Base-by-base conservation (phyloP, 2,797 vertebrate genomes). In the Semotilus atromaculatus region DNA sequence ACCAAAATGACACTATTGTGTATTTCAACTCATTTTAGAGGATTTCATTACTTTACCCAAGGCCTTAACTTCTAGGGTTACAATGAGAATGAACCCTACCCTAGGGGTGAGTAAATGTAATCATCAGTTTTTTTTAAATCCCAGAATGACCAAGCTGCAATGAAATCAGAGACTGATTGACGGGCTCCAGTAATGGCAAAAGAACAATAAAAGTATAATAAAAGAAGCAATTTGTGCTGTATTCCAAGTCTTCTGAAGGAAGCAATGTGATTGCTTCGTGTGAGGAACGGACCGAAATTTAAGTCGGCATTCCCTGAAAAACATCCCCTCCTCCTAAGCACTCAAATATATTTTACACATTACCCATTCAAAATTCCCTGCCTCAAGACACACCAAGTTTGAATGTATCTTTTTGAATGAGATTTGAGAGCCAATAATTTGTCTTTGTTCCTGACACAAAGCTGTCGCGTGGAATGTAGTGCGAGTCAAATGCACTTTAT, bases 41-140 rank as follows among this genome's bases (percentile, higher is more conserved):
- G 55, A 29, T 77, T 21, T 78, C 18, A 31, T 43, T 62, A 77
- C 36, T 26, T 78, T 78, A 78, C 75, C 38, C n/a, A 43, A 62
- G 55, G 75, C 75, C 53, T 43, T 62, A 78, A 78, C 55, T 29
- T 60, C 75, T 78, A 78, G 23, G 38, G 75, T 78, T 62, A 78
- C 48, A 23, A n/a, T 60, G 9, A 43, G 75, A 77, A 77, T 51
- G 16, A 16, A 48, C 45, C 45, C 14, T 48, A 48, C 45, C 14
- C 14, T 48, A 16, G 14, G 45, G 45, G 14, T 45, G 13, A 48
- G 45, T 48, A 48, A 48, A 48, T 16, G 5, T 48, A 48, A 16
- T 16, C 45, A 45, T 5, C 45, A 16, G 13, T 16, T 45, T 45
- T 31, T 16, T 45, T 16, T 48, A 5, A 45, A 48, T 51, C 36